Conservation (phyloP, 2,888 invertebrate genomes). For the Seira sanloemensis region DNA sequence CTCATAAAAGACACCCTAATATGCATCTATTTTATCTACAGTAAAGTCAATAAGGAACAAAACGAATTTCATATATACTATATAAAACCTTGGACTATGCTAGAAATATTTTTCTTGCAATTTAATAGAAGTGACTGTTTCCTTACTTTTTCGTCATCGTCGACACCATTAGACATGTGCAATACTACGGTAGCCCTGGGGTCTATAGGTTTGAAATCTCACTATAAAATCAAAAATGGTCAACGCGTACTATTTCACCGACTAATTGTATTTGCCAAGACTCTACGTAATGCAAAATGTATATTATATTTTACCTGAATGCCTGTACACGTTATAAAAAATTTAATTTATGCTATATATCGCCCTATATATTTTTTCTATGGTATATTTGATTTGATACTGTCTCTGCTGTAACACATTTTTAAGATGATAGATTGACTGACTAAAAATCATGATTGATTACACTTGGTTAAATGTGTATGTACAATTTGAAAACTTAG, state of each 20-base stretch:
- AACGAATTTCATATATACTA: neutral
- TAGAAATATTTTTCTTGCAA: conserved; percentile 3
- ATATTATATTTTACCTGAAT: neutral
- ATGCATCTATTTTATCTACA: neutral
- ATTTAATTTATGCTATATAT: neutral
- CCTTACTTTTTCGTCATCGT: neutral
- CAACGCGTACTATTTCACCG: neutral
- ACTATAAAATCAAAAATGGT: neutral
- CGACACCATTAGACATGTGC: conserved; percentile 7
- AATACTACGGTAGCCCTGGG: neutral
- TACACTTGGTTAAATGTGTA: conserved; percentile 5
- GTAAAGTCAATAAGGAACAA: neutral
- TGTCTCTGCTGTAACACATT: conserved; percentile 47
- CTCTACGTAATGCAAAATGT: neutral
- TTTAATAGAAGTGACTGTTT: neutral
- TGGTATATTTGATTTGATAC: conserved; percentile 50
- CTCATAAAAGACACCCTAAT: too few relatives aligned
- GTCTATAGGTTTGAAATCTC: conserved; percentile 5
- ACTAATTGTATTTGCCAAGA: neutral
- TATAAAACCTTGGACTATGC: neutral
- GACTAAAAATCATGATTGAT: conserved; percentile 35
- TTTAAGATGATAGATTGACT: conserved; percentile 23
- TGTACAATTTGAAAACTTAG: neutral
- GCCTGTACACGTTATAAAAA: conserved; percentile 1
- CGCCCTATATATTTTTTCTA: neutral